Evolutionary conservation across 2,888 invertebrate genomes (phyloP).

Genomic region (Archips xylosteana): DNA sequence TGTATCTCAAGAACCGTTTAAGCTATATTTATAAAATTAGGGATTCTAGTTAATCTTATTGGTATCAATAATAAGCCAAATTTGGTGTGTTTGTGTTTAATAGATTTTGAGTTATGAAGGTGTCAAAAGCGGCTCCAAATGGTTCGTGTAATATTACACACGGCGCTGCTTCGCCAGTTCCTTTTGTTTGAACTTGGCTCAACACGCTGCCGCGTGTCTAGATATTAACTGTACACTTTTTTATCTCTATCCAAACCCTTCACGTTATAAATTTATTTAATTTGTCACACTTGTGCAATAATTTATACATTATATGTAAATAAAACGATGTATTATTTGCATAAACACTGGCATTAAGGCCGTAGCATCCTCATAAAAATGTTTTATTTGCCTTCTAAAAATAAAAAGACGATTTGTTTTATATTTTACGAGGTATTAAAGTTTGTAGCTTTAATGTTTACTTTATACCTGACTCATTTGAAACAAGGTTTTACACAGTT

Average conservation of each 20-base stretch:
- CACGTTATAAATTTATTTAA: background rate
- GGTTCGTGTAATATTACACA: no score
- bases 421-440: slow-evolving; percentile 60
- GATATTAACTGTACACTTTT: background rate
- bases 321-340: slow-evolving; percentile 42
- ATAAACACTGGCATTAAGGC: slow-evolving; percentile 53
- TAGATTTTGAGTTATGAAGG: no score
- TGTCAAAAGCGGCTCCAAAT: no score
- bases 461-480: slow-evolving; percentile 49
- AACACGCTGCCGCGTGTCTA: background rate
- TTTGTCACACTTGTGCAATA: background rate
- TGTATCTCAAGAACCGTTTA: no score
- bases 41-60: no score
- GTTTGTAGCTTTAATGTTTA: slow-evolving; percentile 54
- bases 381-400: slow-evolving; percentile 57
- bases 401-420: slow-evolving; percentile 58
- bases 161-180: no score
- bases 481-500: background rate
- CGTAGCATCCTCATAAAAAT: slow-evolving; percentile 51
- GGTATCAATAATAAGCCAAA: no score
- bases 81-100: no score
- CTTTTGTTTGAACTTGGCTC: no score
- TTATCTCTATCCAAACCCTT: no score
- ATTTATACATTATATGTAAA: background rate
- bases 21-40: no score